Base-by-base conservation (phyloP, 2,113 vertebrate species). In the Sceloporus undulatus region DNA sequence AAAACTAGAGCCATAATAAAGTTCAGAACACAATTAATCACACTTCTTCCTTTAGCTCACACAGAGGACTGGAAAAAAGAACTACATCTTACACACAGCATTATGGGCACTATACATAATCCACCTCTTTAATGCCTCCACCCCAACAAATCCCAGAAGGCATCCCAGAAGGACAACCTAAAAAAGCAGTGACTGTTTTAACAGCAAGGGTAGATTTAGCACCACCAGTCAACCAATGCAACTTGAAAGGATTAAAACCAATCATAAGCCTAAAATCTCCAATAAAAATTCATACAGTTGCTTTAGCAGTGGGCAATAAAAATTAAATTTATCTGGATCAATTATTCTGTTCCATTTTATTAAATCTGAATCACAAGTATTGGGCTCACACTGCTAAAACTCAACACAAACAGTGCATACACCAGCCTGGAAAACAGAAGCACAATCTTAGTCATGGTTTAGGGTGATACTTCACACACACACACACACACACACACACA, bases 281-380 rank as follows among this genome's bases (percentile, higher is more conserved):
- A 19, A 48, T 27, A 62, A 14, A 62, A 89, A 48, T 48, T 2
- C 73, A 84, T 0, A 0, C 59, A 79, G 87, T 90, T 91, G 87
- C 92, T 88, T 89, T 48, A 78, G 91, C 42, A 93, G 90, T 70
- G 81, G 85, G 40, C 62, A 91, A 87, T 90, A 90, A 94, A 90
- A 92, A 87, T 79, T 65, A 89, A 23, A 62, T 65, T 90, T 85
- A 93, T 90, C 84, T 90, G 94, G 65, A 56, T 89, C 80, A 87
- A 87, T 34, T 9, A 89, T 85, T 74, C 79, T 93, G 90, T 76
- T 89, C 5, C 88, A 68, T 88, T 48, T 75, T 90, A 91, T 87
- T 90, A 93, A 89, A 88, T 88, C 48, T 88, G 78, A 89, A 87
- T 79, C 76, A 85, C 48, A 94, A 84, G 5, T 56, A 38, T 38